Evolutionary conservation across 2,113 vertebrate species (phyloP).

Genomic region (Delphinapterus leucas): DNA sequence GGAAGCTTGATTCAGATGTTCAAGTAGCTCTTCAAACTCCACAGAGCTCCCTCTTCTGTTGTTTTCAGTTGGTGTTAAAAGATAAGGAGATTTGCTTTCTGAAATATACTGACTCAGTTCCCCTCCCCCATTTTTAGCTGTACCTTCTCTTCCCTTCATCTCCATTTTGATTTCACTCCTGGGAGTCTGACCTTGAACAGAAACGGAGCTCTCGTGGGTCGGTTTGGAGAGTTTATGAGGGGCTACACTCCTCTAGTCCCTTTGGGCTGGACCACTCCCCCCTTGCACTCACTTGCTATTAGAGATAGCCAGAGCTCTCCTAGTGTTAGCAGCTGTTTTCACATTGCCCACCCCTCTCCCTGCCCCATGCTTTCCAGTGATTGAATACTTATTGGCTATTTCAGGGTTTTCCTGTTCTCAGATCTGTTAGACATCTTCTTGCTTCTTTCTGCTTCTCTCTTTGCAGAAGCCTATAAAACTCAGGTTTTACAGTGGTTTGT

Average conservation of each 20-base stretch:
- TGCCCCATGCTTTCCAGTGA: neutral
- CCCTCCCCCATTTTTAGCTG: neutral
- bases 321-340: neutral
- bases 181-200: neutral
- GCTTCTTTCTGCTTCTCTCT: neutral
- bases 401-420: neutral
- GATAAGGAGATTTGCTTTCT: neutral
- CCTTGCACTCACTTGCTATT: no score
- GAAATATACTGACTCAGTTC: neutral
- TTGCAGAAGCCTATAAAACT: neutral
- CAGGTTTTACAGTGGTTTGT: neutral
- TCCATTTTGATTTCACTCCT: neutral
- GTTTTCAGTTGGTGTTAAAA: neutral
- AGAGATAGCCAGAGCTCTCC: neutral
- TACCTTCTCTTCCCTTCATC: neutral
- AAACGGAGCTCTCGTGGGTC: neutral
- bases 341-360: neutral
- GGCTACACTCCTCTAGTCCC: no score
- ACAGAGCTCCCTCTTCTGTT: neutral
- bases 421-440: neutral
- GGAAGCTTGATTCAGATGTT: neutral
- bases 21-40: neutral
- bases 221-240: neutral
- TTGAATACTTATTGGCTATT: neutral
- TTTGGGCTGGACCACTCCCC: neutral